Conservation (phyloP, 2,888 invertebrate genomes). For the Cryptocephalus primarius region DNA sequence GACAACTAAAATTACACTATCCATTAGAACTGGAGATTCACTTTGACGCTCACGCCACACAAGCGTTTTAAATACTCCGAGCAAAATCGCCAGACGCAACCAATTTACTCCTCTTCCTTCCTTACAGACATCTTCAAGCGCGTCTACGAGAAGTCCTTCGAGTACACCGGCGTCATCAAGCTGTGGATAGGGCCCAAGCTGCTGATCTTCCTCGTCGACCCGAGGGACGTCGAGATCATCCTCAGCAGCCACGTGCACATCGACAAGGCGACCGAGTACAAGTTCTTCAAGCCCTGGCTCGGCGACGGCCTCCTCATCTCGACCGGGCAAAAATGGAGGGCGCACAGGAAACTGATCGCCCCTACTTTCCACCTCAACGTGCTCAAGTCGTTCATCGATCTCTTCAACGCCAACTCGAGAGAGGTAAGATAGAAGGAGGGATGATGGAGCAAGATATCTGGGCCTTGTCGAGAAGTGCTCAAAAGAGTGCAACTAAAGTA, state of each 20-base stretch:
- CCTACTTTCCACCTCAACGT: slow-evolving; percentile 84
- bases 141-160: slow-evolving; percentile 42
- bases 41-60: no score
- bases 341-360: slow-evolving; percentile 75
- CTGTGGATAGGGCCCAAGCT: slow-evolving; percentile 71
- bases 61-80: no score
- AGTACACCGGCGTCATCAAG: slow-evolving; percentile 50
- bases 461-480: neutral
- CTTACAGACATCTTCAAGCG: slow-evolving; percentile 58
- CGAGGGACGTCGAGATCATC: slow-evolving; percentile 66
- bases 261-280: slow-evolving; percentile 65
- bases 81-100: no score
- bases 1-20: no score
- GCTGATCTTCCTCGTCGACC: slow-evolving; percentile 61
- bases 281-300: slow-evolving; percentile 73
- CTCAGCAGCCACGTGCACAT: slow-evolving; percentile 71
- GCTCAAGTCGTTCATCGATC: slow-evolving; percentile 73
- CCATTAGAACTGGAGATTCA: no score
- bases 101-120: neutral
- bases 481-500: neutral
- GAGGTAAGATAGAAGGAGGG: slow-evolving; percentile 37
- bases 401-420: slow-evolving; percentile 73
- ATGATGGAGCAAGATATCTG: neutral
- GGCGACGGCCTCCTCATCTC: slow-evolving; percentile 74
- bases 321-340: slow-evolving; percentile 76